Conservation (phyloP, 37 sponge, comb jelly and placozoan species). For the Hexactinellida sp. region DNA sequence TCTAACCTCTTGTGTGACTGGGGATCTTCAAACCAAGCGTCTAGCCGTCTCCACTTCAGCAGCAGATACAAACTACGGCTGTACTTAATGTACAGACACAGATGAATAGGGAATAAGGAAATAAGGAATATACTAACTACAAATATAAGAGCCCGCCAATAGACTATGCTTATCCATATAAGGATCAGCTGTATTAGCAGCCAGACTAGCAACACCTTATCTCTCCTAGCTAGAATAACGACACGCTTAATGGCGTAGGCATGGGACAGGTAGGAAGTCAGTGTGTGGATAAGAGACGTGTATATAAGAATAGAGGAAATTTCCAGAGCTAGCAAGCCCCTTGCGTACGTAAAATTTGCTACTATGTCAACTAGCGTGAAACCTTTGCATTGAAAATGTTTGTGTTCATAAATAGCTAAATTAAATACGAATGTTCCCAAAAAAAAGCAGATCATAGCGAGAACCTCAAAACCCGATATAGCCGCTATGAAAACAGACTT, state of each 20-base stretch:
- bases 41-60: neutral
- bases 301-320: neutral
- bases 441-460: no score
- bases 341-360: neutral
- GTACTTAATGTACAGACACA: neutral
- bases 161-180: neutral
- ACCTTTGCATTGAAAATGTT: no score
- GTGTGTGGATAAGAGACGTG: neutral
- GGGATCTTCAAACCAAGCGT: neutral
- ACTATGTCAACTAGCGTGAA: no score
- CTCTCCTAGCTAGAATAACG: neutral
- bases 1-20: neutral
- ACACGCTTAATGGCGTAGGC: neutral
- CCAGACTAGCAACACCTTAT: neutral
- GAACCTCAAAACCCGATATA: no score
- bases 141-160: neutral
- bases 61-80: neutral
- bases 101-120: neutral
- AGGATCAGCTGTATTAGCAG: neutral
- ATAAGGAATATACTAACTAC: neutral
- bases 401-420: no score
- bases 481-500: neutral
- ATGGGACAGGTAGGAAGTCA: constrained; percentile 5
- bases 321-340: neutral
- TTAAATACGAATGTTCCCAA: no score